Conservation (phyloP, 1,140 invertebrate species). For the Habropoda laboriosa region DNA sequence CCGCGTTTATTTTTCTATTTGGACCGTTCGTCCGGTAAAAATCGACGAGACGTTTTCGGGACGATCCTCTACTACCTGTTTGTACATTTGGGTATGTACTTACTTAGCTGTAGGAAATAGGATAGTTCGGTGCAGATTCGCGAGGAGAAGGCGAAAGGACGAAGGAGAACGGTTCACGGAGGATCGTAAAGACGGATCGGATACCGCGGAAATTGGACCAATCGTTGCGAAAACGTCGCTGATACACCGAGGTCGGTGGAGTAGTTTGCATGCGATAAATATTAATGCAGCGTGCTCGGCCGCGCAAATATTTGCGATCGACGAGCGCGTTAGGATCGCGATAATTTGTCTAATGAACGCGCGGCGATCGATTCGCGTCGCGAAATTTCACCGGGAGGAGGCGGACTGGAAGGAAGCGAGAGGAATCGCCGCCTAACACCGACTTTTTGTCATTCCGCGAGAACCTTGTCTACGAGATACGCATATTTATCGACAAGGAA, state of each 20-base stretch:
- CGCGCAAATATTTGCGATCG: slow-evolving; percentile 64
- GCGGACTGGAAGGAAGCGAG: not conserved
- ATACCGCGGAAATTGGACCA: slow-evolving; percentile 59
- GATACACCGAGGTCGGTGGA: slow-evolving; percentile 47
- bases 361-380: slow-evolving; percentile 20
- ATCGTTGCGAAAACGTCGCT: slow-evolving; percentile 54
- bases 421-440: not conserved
- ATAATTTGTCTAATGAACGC: slow-evolving; percentile 60
- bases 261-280: slow-evolving; percentile 66
- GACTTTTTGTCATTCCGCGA: slow-evolving; percentile 23
- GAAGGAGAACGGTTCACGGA: not conserved
- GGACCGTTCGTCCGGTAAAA: too few relatives aligned
- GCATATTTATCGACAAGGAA: slow-evolving; percentile 19
- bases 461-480: not conserved
- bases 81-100: too few relatives aligned
- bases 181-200: slow-evolving; percentile 8
- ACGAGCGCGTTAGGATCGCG: slow-evolving; percentile 51
- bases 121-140: not conserved
- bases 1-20: too few relatives aligned
- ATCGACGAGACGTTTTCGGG: too few relatives aligned
- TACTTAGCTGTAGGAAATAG: too few relatives aligned
- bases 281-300: slow-evolving; percentile 57
- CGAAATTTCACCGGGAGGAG: slow-evolving; percentile 2
- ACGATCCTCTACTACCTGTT: too few relatives aligned
- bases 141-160: not conserved